Evolutionary conservation across 2,888 invertebrate species (phyloP).

Genomic region (Lordiphosa andalusiaca): DNA sequence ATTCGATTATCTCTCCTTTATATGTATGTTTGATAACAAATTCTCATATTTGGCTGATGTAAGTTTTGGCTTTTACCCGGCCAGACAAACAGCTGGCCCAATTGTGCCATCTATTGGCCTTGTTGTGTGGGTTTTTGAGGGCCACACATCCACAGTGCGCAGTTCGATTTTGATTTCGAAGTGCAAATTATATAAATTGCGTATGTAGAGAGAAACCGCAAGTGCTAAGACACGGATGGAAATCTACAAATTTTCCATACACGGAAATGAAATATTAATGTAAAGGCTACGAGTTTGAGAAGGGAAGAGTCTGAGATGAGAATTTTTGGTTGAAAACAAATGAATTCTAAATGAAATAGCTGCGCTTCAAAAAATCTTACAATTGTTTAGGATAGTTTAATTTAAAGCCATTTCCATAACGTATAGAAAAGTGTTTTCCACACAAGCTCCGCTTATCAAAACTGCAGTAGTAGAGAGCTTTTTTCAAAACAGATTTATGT

Average conservation of each 20-base stretch:
- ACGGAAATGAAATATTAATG: no score
- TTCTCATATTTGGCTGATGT: conserved; percentile 57
- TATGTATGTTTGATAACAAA: background rate
- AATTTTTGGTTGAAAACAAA: background rate
- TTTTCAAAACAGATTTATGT: no score
- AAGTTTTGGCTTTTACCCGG: conserved; percentile 30
- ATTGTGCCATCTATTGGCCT: conserved; percentile 29
- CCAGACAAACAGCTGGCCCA: conserved; percentile 31
- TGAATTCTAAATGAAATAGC: no score
- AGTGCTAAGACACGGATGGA: background rate
- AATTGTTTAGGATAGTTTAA: no score
- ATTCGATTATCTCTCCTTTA: conserved; percentile 21
- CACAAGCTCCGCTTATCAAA: no score
- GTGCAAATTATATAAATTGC: conserved; percentile 24
- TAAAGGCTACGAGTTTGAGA: no score
- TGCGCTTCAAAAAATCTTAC: no score
- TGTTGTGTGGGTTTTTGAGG: conserved; percentile 24
- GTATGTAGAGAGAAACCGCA: conserved; percentile 24
- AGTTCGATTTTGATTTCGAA: conserved; percentile 24
- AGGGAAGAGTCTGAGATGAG: background rate
- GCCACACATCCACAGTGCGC: conserved; percentile 42
- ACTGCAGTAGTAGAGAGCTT: no score
- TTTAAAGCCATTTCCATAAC: no score
- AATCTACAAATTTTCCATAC: no score
- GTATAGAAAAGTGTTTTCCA: no score